These are phyloP conservation scores for Spinibarbus caldwelli DNA, from an alignment of 2,797 vertebrate genomes.

Conservation along the genomic window DNA sequence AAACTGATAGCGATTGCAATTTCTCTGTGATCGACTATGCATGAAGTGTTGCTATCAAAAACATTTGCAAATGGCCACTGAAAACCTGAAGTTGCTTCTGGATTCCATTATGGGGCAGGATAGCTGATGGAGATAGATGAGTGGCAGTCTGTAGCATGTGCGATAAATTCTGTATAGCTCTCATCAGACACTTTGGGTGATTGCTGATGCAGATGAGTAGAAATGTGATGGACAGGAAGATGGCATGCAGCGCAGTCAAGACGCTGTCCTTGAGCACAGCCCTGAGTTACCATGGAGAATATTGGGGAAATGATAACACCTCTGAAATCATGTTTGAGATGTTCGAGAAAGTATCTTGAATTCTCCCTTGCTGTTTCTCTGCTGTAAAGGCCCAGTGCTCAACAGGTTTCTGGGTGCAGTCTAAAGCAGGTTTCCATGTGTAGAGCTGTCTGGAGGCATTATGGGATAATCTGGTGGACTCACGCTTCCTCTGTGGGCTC, in stretches of 20 bases:
- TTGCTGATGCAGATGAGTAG: constrained; percentile 3
- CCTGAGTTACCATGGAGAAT: constrained; percentile 32
- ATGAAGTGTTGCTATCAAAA: background rate
- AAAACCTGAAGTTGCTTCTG: background rate
- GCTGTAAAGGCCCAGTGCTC: background rate
- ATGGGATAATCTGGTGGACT: constrained; percentile 52
- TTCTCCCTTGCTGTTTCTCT: background rate
- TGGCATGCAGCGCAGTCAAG: constrained; percentile 1
- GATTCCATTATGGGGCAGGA: background rate
- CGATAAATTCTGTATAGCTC: background rate
- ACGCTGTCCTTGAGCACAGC: constrained; percentile 20
- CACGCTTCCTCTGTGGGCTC: background rate
- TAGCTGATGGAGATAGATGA: background rate
- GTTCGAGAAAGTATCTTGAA: background rate
- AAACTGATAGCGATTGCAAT: background rate
- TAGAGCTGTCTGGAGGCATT: constrained; percentile 74
- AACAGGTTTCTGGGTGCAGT: background rate
- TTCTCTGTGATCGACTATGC: background rate
- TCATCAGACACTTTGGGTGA: constrained; percentile 24
- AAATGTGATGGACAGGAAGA: background rate
- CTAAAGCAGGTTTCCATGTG: constrained; percentile 58
- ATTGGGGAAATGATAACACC: constrained; percentile 18
- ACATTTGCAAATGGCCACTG: background rate
- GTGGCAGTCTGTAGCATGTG: background rate
- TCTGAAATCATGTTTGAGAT: constrained; percentile 1